A percentile compares a stretch with the other conserved stretches of the same genome.
These are phyloP conservation scores for Lagorchestes hirsutus DNA, from an alignment of 2,797 vertebrate species.

Conservation along the genomic window DNA sequence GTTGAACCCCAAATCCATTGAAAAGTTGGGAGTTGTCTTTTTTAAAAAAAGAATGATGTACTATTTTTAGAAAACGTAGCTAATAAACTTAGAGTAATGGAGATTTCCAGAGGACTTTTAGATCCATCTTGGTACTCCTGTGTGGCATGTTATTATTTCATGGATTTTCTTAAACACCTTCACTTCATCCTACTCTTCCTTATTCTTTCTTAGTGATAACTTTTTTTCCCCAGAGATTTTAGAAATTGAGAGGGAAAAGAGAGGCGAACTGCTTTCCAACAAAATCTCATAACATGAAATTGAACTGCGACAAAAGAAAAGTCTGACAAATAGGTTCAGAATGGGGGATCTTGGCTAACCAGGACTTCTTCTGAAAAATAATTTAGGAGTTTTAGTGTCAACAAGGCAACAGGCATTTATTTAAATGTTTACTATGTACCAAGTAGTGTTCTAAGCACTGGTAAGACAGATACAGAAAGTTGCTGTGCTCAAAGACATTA, in stretches of 20 bases:
- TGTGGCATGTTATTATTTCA: not conserved
- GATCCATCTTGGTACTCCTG: not conserved
- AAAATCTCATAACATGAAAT: not conserved
- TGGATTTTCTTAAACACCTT: not conserved
- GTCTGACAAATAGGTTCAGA: not conserved
- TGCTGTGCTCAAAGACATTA: not conserved
- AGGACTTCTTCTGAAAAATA: not conserved
- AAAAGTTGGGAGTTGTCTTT: conserved; percentile 7
- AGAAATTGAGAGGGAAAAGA: not conserved
- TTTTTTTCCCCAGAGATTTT: not conserved
- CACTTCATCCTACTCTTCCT: not conserved
- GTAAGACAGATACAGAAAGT: not conserved
- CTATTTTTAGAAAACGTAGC: not conserved
- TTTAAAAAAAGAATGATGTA: not conserved
- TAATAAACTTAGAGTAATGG: not conserved
- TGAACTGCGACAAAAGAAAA: not conserved
- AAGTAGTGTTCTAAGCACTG: not conserved
- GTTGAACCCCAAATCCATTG: conserved; percentile 25
- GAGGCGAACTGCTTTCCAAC: not conserved
- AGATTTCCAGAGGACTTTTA: not conserved
- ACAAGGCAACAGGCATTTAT: not conserved
- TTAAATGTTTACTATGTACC: not conserved
- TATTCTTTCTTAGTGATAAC: not conserved
- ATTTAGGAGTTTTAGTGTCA: not conserved
- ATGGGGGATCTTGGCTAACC: not conserved